Base-by-base conservation (phyloP, 2,113 vertebrate species). In the Dascyllus trimaculatus region DNA sequence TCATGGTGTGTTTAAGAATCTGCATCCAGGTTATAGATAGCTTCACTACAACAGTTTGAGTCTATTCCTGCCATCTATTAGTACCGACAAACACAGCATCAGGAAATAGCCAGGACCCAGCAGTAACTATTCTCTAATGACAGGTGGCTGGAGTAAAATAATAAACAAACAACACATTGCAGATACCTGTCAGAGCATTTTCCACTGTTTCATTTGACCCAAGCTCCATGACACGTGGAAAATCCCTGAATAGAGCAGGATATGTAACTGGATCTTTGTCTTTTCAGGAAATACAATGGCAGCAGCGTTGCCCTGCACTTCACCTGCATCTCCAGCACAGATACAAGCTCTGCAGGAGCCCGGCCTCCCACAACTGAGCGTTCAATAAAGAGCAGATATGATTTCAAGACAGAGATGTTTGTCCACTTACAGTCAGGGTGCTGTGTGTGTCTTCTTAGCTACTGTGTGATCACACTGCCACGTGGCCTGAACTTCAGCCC, bases 251-350 rank as follows among this genome's bases (percentile, higher is more conserved):
- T 73, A 54, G 71, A 78, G 78, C 72, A 25, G 49, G 65, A 85
- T 81, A 53, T 76, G 88, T 87, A 90, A 92, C 62, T 11, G 60
- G 89, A 90, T 88, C 85, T 85, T 71, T 60, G 60, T 71, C 89
- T 85, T 78, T 89, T 85, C 72, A 88, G 35, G 80, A 62, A 52
- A 46, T 38, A 90, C 84, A 92, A 91, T 80, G 71, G 80, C 69
- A 26, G 40, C 76, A 17, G 57, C 0, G 19, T 25, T 61, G 83
- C 76, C 61, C 83, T 69, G 69, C 68, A 75, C 29, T 48, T 85
- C 83, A 60, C 62, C 75, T 71, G 48, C 46, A 57, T 65, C 46
- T 35, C 51, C 63, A 60, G 68, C 38, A 22, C 6, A 52, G 54
- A 69, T 19, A 61, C 17, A 1, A 46, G 58, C 72, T 51, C 82